Evolutionary conservation across 2,888 invertebrate species (phyloP), one percentile per base, ranked within the genome.

Genomic region (Latrodectus hesperus): DNA sequence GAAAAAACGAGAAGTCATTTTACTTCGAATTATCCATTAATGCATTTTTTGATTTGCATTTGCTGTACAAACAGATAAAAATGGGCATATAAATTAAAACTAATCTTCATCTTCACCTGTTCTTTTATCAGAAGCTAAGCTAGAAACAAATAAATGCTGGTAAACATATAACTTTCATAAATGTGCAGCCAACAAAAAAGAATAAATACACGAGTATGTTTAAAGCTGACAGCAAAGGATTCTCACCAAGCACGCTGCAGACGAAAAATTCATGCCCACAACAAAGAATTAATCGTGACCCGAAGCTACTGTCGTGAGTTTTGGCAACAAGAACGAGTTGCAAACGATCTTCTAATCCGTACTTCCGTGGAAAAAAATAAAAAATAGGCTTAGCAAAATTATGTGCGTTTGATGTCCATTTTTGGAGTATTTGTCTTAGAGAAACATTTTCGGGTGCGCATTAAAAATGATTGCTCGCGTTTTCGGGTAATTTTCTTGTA

Each of bases 111-210:
- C 38, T 38, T 38, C 51, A 26, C 11, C 12, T 64, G 55, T 67
- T 38, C 80, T 64, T 51, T 52, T 73, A 22, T 51, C 11, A 17
- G 38, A 53, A 65, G 72, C 65, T 81, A 73, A 53, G 49, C 16
- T 55, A 5, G 17, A 52, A 64, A 81, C 80, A 71, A 71, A 73
- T 65, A 72, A 52, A 51, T 14, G 64, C 81, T 81, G 22, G 81
- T 73, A 73, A 73, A 73, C 52, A 64, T 65, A 81, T 55, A 14
- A 16, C 55, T 67, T 73, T 81, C 60, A 72, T 72, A 64, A 71
- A 26, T 60, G 51, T 65, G 65, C 65, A n/a, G 51, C 4, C 12
- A 51, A 55, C 51, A 73, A 17, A 16, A 38, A 49, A 60, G 49
- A 71, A 70, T 55, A 72, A 79, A 73, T 22, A 9, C 38, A 12